phyloP scores from a whole-genome alignment of 2,113 vertebrate species.

The Callionymus lyra region DNA sequence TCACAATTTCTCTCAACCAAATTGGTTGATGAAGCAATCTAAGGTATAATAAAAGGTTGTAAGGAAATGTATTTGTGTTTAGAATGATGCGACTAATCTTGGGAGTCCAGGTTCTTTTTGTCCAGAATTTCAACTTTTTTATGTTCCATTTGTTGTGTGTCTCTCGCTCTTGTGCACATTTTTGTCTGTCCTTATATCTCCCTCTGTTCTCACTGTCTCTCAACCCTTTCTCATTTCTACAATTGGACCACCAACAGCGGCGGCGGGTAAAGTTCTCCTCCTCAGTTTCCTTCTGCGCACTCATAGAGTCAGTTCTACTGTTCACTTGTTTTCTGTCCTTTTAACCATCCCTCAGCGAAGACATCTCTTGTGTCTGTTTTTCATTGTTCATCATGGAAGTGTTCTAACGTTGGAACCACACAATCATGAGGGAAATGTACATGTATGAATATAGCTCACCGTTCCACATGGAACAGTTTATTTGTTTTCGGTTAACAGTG shows the following conservation, averaged over 20 bases:
- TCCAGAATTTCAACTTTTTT: slow-evolving; percentile 28
- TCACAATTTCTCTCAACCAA: too few relatives aligned
- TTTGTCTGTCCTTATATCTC: neutral
- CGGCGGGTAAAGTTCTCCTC: slow-evolving; percentile 66
- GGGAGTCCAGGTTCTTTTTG: too few relatives aligned
- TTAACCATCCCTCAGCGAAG: slow-evolving; percentile 26
- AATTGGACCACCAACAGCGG: slow-evolving; percentile 60
- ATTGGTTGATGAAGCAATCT: too few relatives aligned
- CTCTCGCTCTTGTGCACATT: slow-evolving; percentile 10
- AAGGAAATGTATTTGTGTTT: too few relatives aligned
- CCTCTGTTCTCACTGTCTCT: slow-evolving; percentile 45
- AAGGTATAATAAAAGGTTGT: too few relatives aligned
- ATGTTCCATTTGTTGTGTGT: slow-evolving; percentile 34
- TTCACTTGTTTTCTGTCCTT: slow-evolving; percentile 4
- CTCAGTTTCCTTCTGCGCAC: slow-evolving; percentile 35
- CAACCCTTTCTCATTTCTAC: slow-evolving; percentile 56
- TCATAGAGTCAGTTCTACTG: slow-evolving; percentile 32
- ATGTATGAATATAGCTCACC: too few relatives aligned
- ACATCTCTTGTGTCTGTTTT: slow-evolving; percentile 29
- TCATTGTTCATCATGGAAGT: slow-evolving; percentile 48
- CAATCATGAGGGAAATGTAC: slow-evolving; percentile 3
- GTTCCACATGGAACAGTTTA: too few relatives aligned
- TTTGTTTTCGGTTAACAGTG: too few relatives aligned
- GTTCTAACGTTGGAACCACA: slow-evolving; percentile 25
- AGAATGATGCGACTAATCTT: too few relatives aligned